A percentile compares a stretch with the other conserved stretches of the same genome.
phyloP scores from a whole-genome alignment of 1,140 invertebrate genomes.

The Calephelis nemesis region DNA sequence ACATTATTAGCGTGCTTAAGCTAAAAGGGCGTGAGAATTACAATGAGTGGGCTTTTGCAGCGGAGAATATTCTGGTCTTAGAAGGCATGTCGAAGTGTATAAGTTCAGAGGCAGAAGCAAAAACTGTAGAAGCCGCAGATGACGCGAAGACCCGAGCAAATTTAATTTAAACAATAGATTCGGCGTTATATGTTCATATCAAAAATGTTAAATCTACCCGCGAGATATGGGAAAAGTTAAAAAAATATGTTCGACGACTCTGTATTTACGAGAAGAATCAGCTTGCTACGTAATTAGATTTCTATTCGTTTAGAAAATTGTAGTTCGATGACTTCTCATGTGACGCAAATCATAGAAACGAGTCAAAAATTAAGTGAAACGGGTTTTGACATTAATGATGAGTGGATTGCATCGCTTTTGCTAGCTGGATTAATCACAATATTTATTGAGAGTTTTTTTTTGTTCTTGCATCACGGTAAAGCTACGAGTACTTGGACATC shows the following conservation, averaged over 20 bases:
- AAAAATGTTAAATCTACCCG: neutral
- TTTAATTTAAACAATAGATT: neutral
- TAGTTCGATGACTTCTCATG: neutral
- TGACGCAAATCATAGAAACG: neutral
- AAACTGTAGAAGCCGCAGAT: too few relatives aligned
- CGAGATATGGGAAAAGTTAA: neutral
- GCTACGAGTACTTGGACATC: too few relatives aligned
- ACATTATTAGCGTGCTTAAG: too few relatives aligned
- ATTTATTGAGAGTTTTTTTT: too few relatives aligned
- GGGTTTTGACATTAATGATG: neutral
- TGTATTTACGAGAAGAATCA: neutral
- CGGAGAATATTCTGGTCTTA: too few relatives aligned
- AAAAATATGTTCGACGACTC: constrained; percentile 8
- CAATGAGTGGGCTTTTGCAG: too few relatives aligned
- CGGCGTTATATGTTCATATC: neutral
- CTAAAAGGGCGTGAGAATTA: too few relatives aligned
- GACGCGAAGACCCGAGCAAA: too few relatives aligned
- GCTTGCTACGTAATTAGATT: neutral
- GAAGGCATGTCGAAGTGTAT: too few relatives aligned
- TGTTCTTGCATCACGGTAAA: too few relatives aligned
- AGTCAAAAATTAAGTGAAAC: neutral
- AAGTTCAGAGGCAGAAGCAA: too few relatives aligned
- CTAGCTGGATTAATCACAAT: neutral
- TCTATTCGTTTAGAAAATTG: neutral
- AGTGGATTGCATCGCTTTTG: constrained; percentile 3